Percentiles rank a stretch among this genome's conserved stretches.
These are phyloP conservation scores for Pseudolaguvia tuberculata DNA, from an alignment of 2,113 vertebrate genomes.

Conservation along the genomic window DNA sequence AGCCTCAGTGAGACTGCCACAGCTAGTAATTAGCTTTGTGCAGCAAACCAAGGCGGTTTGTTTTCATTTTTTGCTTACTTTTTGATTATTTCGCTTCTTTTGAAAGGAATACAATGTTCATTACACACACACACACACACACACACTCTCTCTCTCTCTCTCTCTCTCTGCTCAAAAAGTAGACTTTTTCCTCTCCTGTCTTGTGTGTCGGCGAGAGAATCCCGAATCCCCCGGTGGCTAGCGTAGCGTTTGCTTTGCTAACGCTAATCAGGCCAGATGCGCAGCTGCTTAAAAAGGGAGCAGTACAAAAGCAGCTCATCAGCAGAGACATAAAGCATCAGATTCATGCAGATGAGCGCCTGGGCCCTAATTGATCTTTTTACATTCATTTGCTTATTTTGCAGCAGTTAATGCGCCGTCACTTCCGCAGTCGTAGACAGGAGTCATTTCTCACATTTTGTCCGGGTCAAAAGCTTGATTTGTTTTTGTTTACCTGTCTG, in stretches of 20 bases:
- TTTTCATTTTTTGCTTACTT: conserved; percentile 55
- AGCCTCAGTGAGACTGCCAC: neutral
- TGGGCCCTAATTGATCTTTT: conserved; percentile 24
- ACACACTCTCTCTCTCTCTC: conserved; percentile 62
- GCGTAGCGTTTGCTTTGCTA: conserved; percentile 33
- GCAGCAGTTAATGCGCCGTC: neutral
- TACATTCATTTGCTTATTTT: conserved; percentile 21
- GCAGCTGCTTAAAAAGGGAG: conserved; percentile 53
- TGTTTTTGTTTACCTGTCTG: neutral
- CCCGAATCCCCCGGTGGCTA: conserved; percentile 33
- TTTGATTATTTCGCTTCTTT: conserved; percentile 54
- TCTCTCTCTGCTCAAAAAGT: conserved; percentile 46
- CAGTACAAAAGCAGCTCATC: conserved; percentile 59
- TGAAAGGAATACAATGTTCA: conserved; percentile 60
- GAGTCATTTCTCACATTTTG: neutral
- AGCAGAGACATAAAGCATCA: conserved; percentile 60
- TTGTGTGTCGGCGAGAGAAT: conserved; percentile 50
- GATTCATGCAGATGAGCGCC: conserved; percentile 62
- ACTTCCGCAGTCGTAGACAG: neutral
- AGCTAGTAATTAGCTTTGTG: conserved; percentile 57
- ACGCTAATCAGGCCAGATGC: conserved; percentile 63
- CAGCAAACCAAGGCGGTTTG: conserved; percentile 53
- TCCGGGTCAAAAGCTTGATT: neutral
- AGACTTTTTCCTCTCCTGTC: conserved; percentile 23
- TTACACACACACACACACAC: too few relatives aligned